Conservation (phyloP, 2,888 invertebrate species). For the Pollenia griseotomentosa region DNA sequence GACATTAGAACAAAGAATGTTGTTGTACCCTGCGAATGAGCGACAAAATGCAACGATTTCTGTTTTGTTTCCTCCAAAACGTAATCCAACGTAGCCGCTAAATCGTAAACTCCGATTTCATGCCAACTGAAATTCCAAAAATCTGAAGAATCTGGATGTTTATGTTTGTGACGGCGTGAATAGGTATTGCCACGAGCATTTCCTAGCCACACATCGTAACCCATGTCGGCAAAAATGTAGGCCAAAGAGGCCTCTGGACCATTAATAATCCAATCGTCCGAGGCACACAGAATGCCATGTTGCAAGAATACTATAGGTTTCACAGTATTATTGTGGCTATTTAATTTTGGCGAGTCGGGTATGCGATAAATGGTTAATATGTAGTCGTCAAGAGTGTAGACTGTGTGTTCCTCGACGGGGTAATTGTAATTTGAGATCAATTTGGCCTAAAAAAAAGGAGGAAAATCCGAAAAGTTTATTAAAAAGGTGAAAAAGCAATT, state of each 20-base stretch:
- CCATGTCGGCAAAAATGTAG: slow-evolving; percentile 86
- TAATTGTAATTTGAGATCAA: slow-evolving; percentile 84
- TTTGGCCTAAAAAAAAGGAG: slow-evolving; percentile 76
- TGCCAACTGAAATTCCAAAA: slow-evolving; percentile 89
- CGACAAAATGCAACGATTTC: slow-evolving; percentile 89
- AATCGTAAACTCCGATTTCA: slow-evolving; percentile 89
- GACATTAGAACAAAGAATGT: slow-evolving; percentile 90
- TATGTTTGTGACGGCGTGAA: slow-evolving; percentile 85
- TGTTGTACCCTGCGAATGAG: slow-evolving; percentile 88
- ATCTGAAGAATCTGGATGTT: slow-evolving; percentile 85
- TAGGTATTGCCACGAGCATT: slow-evolving; percentile 90
- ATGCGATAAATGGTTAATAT: slow-evolving; percentile 82
- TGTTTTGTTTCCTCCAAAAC: slow-evolving; percentile 86
- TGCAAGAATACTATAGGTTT: slow-evolving; percentile 86
- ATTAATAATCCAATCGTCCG: slow-evolving; percentile 90
- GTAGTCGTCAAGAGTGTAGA: slow-evolving; percentile 81
- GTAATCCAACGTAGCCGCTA: slow-evolving; percentile 93
- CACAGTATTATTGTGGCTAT: slow-evolving; percentile 60
- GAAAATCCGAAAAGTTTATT: neutral
- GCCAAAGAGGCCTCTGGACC: slow-evolving; percentile 86
- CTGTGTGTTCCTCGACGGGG: slow-evolving; percentile 88
- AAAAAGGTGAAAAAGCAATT: no score
- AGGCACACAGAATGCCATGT: slow-evolving; percentile 90
- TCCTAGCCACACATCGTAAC: slow-evolving; percentile 92
- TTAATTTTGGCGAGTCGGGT: slow-evolving; percentile 79